A percentile compares a stretch with the other conserved stretches of the same genome.
These are phyloP conservation scores for Drosophila albomicans DNA, from an alignment of 1,140 invertebrate species.

Conservation along the genomic window DNA sequence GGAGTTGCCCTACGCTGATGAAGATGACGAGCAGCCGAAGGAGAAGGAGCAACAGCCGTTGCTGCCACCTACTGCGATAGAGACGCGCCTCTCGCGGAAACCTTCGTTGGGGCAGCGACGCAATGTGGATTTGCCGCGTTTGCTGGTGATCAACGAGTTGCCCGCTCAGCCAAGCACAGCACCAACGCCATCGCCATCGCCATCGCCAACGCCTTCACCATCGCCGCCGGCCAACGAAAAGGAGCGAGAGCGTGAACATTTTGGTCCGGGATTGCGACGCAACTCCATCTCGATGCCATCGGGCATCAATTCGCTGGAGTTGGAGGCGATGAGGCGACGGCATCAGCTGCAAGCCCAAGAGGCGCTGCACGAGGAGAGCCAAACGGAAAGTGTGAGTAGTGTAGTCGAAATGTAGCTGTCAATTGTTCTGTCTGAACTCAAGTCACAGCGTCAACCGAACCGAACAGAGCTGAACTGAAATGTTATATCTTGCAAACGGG, in stretches of 20 bases:
- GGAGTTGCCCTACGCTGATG: conserved; percentile 49
- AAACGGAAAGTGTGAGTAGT: conserved; percentile 69
- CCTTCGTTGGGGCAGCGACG: conserved; percentile 53
- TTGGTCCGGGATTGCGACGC: conserved; percentile 61
- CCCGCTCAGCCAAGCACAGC: no score
- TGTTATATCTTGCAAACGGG: conserved; percentile 2
- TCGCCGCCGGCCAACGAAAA: background rate
- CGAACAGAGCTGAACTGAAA: background rate
- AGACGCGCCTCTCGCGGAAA: conserved; percentile 29
- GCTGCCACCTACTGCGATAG: background rate
- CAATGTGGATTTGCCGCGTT: conserved; percentile 54
- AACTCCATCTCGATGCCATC: conserved; percentile 81
- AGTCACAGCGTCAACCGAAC: no score
- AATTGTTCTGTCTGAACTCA: background rate
- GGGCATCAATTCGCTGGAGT: conserved; percentile 76
- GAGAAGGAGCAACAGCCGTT: background rate
- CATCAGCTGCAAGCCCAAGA: conserved; percentile 81
- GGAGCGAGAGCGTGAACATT: conserved; percentile 36
- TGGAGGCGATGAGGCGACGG: conserved; percentile 70
- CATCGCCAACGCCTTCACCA: conserved; percentile 14
- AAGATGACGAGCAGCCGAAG: conserved; percentile 10
- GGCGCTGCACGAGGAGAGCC: conserved; percentile 70
- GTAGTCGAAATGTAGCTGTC: conserved; percentile 27
- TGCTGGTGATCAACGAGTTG: conserved; percentile 48
- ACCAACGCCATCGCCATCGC: conserved; percentile 6